Evolutionary conservation across 2,113 vertebrate genomes (phyloP), one percentile per base, ranked within the genome.

Genomic region (Bucco capensis): DNA sequence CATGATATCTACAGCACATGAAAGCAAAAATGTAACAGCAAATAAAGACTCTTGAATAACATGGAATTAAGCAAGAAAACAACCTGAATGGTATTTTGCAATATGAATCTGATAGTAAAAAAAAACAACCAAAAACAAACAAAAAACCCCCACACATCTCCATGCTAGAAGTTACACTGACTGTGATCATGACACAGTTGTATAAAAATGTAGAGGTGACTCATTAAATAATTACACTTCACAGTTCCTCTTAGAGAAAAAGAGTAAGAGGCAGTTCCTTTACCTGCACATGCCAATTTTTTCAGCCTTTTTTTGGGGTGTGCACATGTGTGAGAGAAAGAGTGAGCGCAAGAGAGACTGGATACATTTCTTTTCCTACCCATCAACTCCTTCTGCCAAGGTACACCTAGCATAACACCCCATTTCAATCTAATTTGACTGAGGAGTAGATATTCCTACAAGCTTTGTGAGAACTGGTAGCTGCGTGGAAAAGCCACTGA

Each of bases 11-110:
- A 75, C 60, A 67, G 40, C 6, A 69, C 58, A 69, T 37, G 33
- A 94, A 79, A 96, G 80, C 56, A 93, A 93, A 90, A 83, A 91
- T 35, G 31, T 25, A 89, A 77, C 70, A 90, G 61, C 31, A 86
- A 86, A 86, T 35, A 58, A 58, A 93, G 33, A 50, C 57, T 49
- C 62, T 16, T 60, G 49, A 86, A 83, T 28, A 86, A n/a, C 70
- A 81, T 78, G 40, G 73, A 78, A 86, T 35, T 67, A 56, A 86
- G 49, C 11, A 84, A 42, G 38, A 69, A 65, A 91, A 76, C 44
- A 79, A 74, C 37, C 65, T 64, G 33, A 74, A 69, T 28, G 8
- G 8, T 38, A 72, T 35, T 92, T 40, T 82, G 51, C 56, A 70
- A 31, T 57, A 51, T 10, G 23, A 88, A 79, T 72, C 78, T 56